phyloP scores from a whole-genome alignment of 2,888 invertebrate species.

The Caenorhabditis sp. region DNA sequence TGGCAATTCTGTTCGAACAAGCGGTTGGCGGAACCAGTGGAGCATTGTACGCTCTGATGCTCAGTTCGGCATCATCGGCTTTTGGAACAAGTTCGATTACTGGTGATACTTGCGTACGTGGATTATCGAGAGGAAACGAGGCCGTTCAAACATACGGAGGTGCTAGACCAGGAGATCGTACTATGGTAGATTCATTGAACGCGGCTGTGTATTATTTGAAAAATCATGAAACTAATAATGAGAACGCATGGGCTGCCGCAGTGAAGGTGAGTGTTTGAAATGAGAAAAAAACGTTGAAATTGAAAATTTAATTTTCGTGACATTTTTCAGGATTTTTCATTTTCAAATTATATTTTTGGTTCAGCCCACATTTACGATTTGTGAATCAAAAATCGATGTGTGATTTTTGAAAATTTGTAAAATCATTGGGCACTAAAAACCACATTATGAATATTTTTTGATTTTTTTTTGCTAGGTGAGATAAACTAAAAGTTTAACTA shows the following conservation, averaged over 20 bases:
- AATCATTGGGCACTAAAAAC: too few species aligned
- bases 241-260: constrained; percentile 29
- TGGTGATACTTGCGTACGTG: constrained; percentile 13
- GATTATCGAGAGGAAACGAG: constrained; percentile 44
- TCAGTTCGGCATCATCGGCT: constrained; percentile 44
- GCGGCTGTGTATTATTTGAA: constrained; percentile 12
- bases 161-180: constrained; percentile 80
- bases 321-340: too few species aligned
- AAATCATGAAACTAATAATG: constrained; percentile 3
- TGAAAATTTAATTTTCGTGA: too few species aligned
- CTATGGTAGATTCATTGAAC: constrained; percentile 76
- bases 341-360: too few species aligned
- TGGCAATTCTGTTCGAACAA: constrained; percentile 57
- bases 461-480: constrained; percentile 2
- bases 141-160: constrained; percentile 77
- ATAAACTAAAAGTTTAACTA: too few species aligned
- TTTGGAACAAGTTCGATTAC: constrained; percentile 18
- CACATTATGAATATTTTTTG: not conserved
- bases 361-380: too few species aligned
- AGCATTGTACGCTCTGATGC: constrained; percentile 62
- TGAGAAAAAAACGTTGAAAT: not conserved
- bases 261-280: constrained; percentile 21
- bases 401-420: too few species aligned
- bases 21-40: constrained; percentile 66
- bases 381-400: too few species aligned